These are phyloP conservation scores for Lichenostomus cassidix DNA, from an alignment of 2,113 vertebrate genomes.

Conservation along the genomic window DNA sequence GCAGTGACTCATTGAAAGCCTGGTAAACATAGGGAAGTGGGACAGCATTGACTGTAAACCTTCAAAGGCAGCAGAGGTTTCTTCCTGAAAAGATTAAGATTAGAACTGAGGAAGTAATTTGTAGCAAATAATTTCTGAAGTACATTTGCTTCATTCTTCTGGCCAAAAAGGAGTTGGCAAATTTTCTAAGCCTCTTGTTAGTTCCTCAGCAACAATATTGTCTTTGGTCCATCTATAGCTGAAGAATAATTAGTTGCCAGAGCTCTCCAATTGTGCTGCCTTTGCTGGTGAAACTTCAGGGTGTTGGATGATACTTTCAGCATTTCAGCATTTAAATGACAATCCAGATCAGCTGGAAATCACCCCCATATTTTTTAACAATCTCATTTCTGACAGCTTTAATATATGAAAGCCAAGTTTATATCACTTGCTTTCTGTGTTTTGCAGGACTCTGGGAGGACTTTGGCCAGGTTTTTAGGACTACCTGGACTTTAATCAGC, in stretches of 20 bases:
- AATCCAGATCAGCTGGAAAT: neutral
- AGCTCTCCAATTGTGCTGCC: neutral
- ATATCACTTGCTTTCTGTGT: neutral
- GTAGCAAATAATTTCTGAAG: neutral
- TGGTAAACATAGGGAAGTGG: neutral
- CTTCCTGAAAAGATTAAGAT: neutral
- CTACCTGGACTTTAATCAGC: neutral
- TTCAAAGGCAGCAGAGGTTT: neutral
- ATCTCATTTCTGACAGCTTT: neutral
- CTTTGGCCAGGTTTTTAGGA: neutral
- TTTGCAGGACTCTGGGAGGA: neutral
- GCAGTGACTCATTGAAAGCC: neutral
- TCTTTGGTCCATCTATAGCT: neutral
- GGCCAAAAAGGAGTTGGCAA: neutral
- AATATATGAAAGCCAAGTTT: neutral
- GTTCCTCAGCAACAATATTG: neutral
- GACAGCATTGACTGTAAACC: neutral
- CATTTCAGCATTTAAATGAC: neutral
- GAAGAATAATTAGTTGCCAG: neutral
- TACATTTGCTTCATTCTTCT: neutral
- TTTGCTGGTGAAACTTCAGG: neutral
- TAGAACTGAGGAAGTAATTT: neutral
- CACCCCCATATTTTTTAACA: accelerated
- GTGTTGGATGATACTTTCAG: neutral
- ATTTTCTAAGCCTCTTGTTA: neutral